These are phyloP conservation scores for Habrosyne pyritoides DNA, from an alignment of 2,888 invertebrate species.

Conservation along the genomic window DNA sequence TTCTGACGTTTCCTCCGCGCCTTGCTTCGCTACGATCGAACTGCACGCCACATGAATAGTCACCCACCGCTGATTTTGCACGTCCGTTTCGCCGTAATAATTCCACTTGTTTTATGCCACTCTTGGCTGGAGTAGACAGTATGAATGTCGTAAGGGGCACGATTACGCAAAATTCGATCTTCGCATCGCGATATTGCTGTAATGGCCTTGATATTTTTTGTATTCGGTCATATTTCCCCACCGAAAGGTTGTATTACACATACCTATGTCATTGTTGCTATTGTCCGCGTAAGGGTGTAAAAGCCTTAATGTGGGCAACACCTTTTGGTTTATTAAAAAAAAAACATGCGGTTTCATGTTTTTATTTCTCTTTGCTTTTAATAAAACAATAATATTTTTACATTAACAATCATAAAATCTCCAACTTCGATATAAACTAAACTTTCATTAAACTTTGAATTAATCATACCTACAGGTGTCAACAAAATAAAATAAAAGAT, in stretches of 20 bases:
- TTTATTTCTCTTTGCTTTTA: too few relatives aligned
- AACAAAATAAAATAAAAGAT: background rate
- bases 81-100: conserved; percentile 66
- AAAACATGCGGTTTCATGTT: too few relatives aligned
- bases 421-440: too few relatives aligned
- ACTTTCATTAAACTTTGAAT: too few relatives aligned
- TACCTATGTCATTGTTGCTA: background rate
- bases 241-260: background rate
- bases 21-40: conserved; percentile 79
- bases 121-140: conserved; percentile 55
- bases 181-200: conserved; percentile 37
- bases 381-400: background rate
- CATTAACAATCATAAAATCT: too few relatives aligned
- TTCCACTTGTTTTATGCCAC: conserved; percentile 64
- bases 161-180: conserved; percentile 67
- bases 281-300: too few relatives aligned
- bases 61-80: conserved; percentile 76
- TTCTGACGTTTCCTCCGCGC: conserved; percentile 83
- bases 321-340: too few relatives aligned
- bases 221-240: conserved; percentile 27
- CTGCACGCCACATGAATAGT: conserved; percentile 74
- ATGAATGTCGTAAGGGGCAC: conserved; percentile 44
- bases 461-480: background rate
- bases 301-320: too few relatives aligned
- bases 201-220: conserved; percentile 49